phyloP scores from a whole-genome alignment of 2,888 invertebrate species.

The Neuroscelio doddi region DNA sequence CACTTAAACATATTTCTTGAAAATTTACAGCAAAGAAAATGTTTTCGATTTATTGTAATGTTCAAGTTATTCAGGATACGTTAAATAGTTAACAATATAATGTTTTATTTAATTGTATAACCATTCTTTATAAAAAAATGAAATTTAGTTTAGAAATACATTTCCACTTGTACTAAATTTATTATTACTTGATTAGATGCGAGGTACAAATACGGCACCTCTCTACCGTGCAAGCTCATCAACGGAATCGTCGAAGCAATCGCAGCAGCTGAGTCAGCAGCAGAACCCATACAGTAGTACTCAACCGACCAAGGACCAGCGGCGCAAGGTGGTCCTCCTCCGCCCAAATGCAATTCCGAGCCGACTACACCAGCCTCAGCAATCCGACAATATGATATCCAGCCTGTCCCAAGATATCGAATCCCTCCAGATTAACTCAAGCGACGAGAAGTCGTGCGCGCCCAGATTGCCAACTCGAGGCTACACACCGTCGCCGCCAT shows the following conservation, averaged over 20 bases:
- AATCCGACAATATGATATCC: conserved; percentile 60
- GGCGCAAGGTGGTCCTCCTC: conserved; percentile 71
- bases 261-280: conserved; percentile 47
- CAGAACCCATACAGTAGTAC: conserved; percentile 50
- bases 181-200: conserved; percentile 26
- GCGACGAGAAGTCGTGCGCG: conserved; percentile 64
- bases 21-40: too few relatives aligned
- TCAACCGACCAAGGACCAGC: conserved; percentile 64
- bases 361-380: conserved; percentile 69
- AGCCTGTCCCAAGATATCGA: conserved; percentile 67
- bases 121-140: too few relatives aligned
- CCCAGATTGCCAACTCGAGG: conserved; percentile 78
- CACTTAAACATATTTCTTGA: too few relatives aligned
- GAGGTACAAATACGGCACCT: conserved; percentile 50
- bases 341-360: conserved; percentile 78
- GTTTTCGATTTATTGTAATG: too few relatives aligned
- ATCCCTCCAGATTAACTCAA: conserved; percentile 68
- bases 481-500: conserved; percentile 87
- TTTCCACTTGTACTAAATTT: neutral
- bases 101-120: too few relatives aligned
- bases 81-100: too few relatives aligned
- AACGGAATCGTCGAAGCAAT: conserved; percentile 59
- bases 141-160: neutral
- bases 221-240: conserved; percentile 62
- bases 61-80: too few relatives aligned